phyloP scores from a whole-genome alignment of 1,140 invertebrate species.

The Chlorops oryzae region DNA sequence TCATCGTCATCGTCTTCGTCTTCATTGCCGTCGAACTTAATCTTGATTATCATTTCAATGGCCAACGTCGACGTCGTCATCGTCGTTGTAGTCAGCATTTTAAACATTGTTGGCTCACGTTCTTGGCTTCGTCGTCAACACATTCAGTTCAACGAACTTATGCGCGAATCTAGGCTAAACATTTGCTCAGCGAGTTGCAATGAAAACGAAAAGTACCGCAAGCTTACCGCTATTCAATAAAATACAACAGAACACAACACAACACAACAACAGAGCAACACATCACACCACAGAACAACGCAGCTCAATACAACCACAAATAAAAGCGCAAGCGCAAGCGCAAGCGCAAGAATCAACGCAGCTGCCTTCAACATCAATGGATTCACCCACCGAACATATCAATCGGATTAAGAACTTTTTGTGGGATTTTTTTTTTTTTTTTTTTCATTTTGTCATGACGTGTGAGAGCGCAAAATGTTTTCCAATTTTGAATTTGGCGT shows the following conservation, averaged over 20 bases:
- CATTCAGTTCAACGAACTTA: conserved; percentile 45
- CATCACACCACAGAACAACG: neutral
- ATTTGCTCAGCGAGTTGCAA: conserved; percentile 47
- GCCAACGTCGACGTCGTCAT: too few species aligned
- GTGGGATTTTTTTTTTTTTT: too few species aligned
- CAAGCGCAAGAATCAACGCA: neutral
- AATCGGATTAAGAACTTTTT: too few species aligned
- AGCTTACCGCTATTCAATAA: conserved; percentile 44
- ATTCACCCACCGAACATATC: too few species aligned
- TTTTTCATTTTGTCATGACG: too few species aligned
- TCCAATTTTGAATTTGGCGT: too few species aligned
- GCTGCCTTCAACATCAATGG: too few species aligned
- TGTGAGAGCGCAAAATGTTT: too few species aligned
- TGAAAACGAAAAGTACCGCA: conserved; percentile 49
- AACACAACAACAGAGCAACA: conserved; percentile 7
- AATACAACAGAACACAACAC: conserved; percentile 23
- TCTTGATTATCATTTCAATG: too few species aligned
- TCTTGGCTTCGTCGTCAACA: neutral
- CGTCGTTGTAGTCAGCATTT: too few species aligned
- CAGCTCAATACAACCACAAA: neutral
- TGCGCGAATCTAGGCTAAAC: conserved; percentile 48
- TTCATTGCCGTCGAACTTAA: too few species aligned
- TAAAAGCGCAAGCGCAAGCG: neutral
- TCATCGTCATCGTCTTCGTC: too few species aligned
- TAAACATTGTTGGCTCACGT: neutral